Evolutionary conservation across 2,113 vertebrate genomes (phyloP), one percentile per base, ranked within the genome.

Genomic region (Mesocricetus auratus): DNA sequence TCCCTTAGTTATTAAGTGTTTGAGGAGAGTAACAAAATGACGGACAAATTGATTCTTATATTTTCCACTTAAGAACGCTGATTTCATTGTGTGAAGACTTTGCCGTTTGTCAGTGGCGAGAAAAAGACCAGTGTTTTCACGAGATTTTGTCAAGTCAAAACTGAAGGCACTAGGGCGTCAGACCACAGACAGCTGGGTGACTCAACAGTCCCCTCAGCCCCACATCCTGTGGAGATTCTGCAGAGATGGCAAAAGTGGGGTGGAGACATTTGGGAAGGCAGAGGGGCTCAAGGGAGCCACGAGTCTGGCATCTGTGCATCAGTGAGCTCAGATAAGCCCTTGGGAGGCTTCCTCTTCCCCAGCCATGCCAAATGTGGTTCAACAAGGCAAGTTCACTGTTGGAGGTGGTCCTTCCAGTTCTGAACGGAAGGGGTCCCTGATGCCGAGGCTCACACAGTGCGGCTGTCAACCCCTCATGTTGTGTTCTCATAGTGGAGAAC

Each of bases 1-100:
- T 64, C 11, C 81, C 68, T 95, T 93, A 97, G 95, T 95, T 96
- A 79, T 77, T 93, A 86, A 96, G 39, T 89, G 13, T 85, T 93
- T 92, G 91, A 79, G 24, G 12, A 88, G 47, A 64, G 56, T 88
- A 96, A 92, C 94, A 86, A 69, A 82, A 79, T 91, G 39, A 69
- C 79, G 68, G 74, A 39, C 58, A 91, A 95, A 96, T 78, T 85
- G 75, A 73, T 93, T 94, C 53, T 94, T 93, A 6, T 13, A 42
- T 92, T 95, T 97, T 68, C 86, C 71, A 50, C 79, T 90, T 92
- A 86, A 94, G 93, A 96, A 56, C n/a, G 36, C 73, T 92, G 91
- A 79, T 79, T 93, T 86, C 89, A 83, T 26, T 15, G 5, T 90
- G 31, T 91, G 96, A 94, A 92, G 92, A 87, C 77, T 56, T 91